These are phyloP conservation scores for Thomomys bottae DNA, from an alignment of 2,113 vertebrate genomes.

Conservation along the genomic window DNA sequence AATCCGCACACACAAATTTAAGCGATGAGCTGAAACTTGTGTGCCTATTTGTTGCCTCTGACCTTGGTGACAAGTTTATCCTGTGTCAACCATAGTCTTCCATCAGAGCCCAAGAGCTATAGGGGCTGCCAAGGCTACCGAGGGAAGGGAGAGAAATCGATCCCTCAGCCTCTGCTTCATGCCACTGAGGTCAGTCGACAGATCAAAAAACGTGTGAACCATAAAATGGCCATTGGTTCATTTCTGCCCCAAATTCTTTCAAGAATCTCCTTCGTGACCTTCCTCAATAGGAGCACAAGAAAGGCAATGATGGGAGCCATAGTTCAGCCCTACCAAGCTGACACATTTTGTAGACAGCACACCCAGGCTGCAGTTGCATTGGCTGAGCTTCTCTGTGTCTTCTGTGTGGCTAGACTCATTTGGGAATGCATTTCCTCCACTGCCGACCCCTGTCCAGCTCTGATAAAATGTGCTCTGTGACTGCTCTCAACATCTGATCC, in stretches of 20 bases:
- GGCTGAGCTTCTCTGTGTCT: neutral
- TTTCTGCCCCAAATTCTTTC: neutral
- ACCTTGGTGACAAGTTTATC: neutral
- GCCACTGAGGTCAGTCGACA: neutral
- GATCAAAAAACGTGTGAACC: neutral
- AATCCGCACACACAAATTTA: neutral
- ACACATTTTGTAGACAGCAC: neutral
- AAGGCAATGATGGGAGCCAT: neutral
- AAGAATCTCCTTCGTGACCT: neutral
- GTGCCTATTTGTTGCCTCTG: neutral
- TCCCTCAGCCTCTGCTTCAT: neutral
- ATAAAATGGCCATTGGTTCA: neutral
- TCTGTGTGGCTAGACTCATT: neutral
- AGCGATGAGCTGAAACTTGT: neutral
- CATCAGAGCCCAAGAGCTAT: neutral
- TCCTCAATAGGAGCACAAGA: neutral
- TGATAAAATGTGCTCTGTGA: neutral
- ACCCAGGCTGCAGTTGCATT: neutral
- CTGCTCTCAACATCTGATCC: neutral
- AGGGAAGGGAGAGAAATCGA: neutral
- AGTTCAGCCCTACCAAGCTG: neutral
- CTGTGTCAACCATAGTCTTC: neutral
- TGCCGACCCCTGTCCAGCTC: neutral
- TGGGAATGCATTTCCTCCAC: neutral
- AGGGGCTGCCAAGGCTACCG: neutral